Evolutionary conservation across 2,797 vertebrate genomes (phyloP), one percentile per base, ranked within the genome.

Genomic region (Cyprinodon diabolis): DNA sequence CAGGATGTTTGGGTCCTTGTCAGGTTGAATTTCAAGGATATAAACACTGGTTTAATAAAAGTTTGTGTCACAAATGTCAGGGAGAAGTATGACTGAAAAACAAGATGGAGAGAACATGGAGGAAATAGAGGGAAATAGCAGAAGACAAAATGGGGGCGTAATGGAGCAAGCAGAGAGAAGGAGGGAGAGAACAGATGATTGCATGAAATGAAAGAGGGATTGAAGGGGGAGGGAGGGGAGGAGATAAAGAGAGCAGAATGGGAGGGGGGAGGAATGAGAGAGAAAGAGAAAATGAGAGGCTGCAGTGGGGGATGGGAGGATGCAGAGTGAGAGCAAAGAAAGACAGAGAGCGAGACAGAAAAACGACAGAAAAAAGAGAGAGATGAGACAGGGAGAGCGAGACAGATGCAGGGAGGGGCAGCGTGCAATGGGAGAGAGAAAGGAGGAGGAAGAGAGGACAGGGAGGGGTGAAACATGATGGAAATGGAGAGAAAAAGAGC

Each of bases 131-230:
- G 76, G 88, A 88, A 90, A 89, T 45, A 37, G 90, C 85, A 92
- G 86, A 93, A 87, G 89, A 93, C 89, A 93, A 92, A 93, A 93
- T 93, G 91, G 91, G 92, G 90, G 89, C 89, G 81, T 89, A 87
- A 90, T 87, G 88, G 87, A 91, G 86, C 85, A 87, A 90, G 89
- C 89, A 90, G 80, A 83, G 74, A 79, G 71, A 84, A 74, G 57
- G 73, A 89, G 81, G 83, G 85, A 90, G 84, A 85, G 86, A 93
- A 89, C 89, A 92, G 86, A 93, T 92, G 90, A 93, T 90, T 92
- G 88, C 89, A 91, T 85, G 84, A 89, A 93, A 92, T 93, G 91
- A 93, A 91, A 91, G 88, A 92, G 89, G 88, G 91, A 91, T 85
- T 90, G 91, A 90, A 81, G 83, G 86, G 90, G 77, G 84, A 87